phyloP scores from a whole-genome alignment of 2,797 vertebrate species.

The Orientallactaga sibirica region DNA sequence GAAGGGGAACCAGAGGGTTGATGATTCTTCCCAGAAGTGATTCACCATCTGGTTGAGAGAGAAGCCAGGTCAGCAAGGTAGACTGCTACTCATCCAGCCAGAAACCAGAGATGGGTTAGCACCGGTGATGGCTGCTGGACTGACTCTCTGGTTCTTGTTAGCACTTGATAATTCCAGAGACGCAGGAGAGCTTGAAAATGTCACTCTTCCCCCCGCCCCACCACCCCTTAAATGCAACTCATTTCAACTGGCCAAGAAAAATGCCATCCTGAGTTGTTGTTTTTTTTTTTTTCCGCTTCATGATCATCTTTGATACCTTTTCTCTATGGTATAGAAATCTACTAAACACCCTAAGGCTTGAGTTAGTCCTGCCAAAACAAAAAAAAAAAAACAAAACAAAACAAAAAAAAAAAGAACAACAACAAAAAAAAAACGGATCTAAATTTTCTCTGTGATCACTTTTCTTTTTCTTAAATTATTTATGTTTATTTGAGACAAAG shows the following conservation, averaged over 20 bases:
- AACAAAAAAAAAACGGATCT: background rate
- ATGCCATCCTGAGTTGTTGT: background rate
- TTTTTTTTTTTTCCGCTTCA: background rate
- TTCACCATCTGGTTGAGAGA: slow-evolving; percentile 69
- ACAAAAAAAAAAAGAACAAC: too few species aligned
- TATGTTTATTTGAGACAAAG: too few species aligned
- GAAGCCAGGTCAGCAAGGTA: slow-evolving; percentile 75
- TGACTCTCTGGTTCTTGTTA: slow-evolving; percentile 73
- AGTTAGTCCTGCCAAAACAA: slow-evolving; percentile 17
- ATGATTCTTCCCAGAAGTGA: slow-evolving; percentile 79
- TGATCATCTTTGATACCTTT: background rate
- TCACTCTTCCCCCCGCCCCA: background rate
- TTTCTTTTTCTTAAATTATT: too few species aligned
- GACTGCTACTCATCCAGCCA: slow-evolving; percentile 73
- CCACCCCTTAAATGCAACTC: background rate
- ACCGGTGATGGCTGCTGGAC: background rate
- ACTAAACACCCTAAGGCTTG: background rate
- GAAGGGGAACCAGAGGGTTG: background rate
- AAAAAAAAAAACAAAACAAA: background rate
- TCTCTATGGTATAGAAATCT: background rate
- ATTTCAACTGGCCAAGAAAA: background rate
- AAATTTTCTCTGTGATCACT: background rate
- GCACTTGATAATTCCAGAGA: background rate
- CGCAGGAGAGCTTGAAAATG: background rate
- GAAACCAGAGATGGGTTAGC: slow-evolving; percentile 39